A percentile compares a stretch with the other conserved stretches of the same genome.
phyloP scores from a whole-genome alignment of 2,888 invertebrate genomes.

The Pseudococcus longispinus region DNA sequence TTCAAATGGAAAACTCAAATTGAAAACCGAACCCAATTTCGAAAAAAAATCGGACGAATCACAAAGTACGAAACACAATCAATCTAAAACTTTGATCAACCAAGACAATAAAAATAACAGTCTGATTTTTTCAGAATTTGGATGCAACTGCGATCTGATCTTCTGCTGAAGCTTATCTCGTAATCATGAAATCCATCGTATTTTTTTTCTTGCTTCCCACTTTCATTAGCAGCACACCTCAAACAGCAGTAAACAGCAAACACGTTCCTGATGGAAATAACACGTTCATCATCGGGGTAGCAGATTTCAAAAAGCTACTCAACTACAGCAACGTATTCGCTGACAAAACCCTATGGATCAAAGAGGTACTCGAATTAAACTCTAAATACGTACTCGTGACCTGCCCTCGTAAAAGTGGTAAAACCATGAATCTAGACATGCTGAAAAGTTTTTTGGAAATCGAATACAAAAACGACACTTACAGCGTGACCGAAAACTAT shows the following conservation, averaged over 20 bases:
- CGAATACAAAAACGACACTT: background rate
- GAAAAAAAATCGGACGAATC: background rate
- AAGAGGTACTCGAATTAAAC: background rate
- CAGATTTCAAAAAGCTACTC: background rate
- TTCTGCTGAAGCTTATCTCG: background rate
- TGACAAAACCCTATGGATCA: slow-evolving; percentile 12
- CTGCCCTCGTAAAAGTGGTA: background rate
- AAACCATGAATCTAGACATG: background rate
- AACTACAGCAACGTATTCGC: background rate
- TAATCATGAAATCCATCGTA: background rate
- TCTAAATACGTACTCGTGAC: background rate
- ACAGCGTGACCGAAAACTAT: background rate
- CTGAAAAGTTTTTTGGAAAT: background rate
- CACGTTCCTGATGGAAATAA: background rate
- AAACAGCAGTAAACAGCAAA: background rate
- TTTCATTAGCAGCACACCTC: background rate
- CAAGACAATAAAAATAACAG: background rate
- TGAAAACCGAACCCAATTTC: background rate
- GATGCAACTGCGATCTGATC: background rate
- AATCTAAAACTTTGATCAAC: background rate
- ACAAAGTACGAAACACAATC: background rate
- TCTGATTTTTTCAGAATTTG: background rate
- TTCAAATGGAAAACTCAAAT: background rate
- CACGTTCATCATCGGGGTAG: background rate
- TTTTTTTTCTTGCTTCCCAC: background rate